phyloP scores from a whole-genome alignment of 2,797 vertebrate genomes.

The Phrynocephalus forsythii region DNA sequence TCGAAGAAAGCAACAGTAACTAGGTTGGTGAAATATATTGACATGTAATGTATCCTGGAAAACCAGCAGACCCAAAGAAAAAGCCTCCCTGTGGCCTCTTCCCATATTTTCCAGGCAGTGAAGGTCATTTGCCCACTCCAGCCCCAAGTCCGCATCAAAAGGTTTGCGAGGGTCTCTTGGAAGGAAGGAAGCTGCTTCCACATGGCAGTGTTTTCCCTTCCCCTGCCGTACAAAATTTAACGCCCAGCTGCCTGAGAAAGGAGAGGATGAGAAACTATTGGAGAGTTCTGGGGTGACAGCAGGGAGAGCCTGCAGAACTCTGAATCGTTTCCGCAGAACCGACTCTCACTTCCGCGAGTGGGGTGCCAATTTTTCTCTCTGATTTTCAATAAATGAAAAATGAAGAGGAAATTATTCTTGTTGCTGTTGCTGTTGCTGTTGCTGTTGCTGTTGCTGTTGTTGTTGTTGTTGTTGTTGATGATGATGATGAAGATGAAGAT shows the following conservation, averaged over 20 bases:
- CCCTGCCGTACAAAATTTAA: not conserved
- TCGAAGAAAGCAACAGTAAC: not conserved
- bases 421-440: no score
- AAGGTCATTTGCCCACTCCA: not conserved
- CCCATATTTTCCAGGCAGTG: not conserved
- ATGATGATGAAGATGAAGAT: no score
- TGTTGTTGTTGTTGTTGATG: no score
- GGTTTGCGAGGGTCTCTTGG: not conserved
- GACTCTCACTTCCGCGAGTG: not conserved
- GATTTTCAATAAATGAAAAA: not conserved
- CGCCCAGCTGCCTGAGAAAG: not conserved
- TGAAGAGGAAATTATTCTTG: no score
- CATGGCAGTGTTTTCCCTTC: not conserved
- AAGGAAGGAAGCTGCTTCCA: not conserved
- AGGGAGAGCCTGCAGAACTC: not conserved
- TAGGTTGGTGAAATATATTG: not conserved
- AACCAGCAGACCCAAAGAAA: not conserved
- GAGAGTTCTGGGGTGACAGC: no score
- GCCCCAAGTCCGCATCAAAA: not conserved
- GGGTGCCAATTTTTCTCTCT: not conserved
- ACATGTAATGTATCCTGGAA: not conserved
- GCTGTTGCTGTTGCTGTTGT: no score
- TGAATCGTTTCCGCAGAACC: not conserved
- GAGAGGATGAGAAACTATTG: not conserved
- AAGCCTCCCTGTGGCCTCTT: not conserved